Evolutionary conservation across 2,113 vertebrate species (phyloP), one percentile per base, ranked within the genome.

Genomic region (Scolopax mira): DNA sequence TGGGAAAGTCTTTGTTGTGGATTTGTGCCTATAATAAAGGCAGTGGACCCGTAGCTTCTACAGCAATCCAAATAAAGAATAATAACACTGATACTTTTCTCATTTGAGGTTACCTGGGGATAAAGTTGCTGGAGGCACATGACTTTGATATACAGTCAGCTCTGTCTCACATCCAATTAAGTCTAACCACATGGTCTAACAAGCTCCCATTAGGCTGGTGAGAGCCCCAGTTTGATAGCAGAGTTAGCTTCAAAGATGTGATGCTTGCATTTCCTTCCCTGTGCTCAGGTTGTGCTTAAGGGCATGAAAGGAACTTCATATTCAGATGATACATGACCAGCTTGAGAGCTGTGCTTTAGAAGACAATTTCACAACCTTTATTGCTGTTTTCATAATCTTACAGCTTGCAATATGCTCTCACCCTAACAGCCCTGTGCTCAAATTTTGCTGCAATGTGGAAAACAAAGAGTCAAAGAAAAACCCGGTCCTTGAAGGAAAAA

Each of bases 1-100:
- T 97, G 94, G 94, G 96, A 97, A 97, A 95, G 92, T 81, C 95
- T 97, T 97, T 96, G 92, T 97, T 96, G 95, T 97, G 95, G 93
- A 91, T 95, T 94, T 93, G 71, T 96, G 90, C 90, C 85, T 94
- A 24, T 93, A 96, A 96, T 94, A 96, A 95, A 94, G 82, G 83
- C 92, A 81, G 65, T 85, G 96, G 96, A 93, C 92, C 86, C 61
- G 35, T 90, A 88, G 69, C 88, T 92, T 83, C 90, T 95, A 69
- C 93, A 94, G 77, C 92, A 87, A 85, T 88, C 91, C 88, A 96
- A 97, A 95, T 90, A 93, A 93, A 97, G 92, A 95, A 92, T 96
- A 96, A 93, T 94, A 93, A 94, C 78, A 85, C 84, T 72, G 92
- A 93, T 97, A 94, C 88, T 96, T 96, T 95, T 96, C 91, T 79